phyloP scores from a whole-genome alignment of 2,797 vertebrate species.

The Dermochelys coriacea region DNA sequence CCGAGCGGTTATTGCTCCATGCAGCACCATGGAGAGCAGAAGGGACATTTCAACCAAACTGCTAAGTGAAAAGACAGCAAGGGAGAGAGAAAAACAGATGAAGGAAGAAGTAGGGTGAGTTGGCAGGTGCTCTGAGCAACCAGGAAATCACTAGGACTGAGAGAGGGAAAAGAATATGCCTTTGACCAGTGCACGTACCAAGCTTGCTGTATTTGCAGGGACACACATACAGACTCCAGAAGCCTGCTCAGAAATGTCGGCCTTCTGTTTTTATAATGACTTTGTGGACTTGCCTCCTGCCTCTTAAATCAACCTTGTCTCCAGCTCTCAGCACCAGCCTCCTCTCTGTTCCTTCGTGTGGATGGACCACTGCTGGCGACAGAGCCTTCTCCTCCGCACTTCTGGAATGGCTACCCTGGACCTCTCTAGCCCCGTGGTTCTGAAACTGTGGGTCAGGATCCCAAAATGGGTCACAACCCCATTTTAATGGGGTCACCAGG shows the following conservation, averaged over 20 bases:
- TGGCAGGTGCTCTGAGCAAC: not conserved
- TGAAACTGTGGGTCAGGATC: no score
- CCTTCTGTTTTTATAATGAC: accelerated
- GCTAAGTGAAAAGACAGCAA: not conserved
- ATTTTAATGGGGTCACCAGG: no score
- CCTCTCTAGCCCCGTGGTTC: not conserved
- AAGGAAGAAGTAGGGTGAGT: not conserved
- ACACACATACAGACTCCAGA: not conserved
- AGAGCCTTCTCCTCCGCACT: not conserved
- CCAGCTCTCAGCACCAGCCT: not conserved
- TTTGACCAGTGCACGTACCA: accelerated
- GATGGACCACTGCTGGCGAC: not conserved
- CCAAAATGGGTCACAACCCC: no score
- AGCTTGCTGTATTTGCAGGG: accelerated
- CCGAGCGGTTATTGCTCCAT: not conserved
- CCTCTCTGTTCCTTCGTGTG: not conserved
- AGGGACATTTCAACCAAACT: not conserved
- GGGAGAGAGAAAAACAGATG: not conserved
- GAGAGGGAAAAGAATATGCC: accelerated
- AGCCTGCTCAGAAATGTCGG: accelerated
- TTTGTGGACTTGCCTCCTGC: accelerated
- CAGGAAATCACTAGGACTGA: accelerated
- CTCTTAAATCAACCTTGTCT: no score
- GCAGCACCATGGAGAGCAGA: not conserved
- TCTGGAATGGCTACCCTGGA: not conserved